A percentile compares a stretch with the other conserved stretches of the same genome.
Conservation (phyloP, 1,140 invertebrate genomes). For the Probaryconus sp. region DNA sequence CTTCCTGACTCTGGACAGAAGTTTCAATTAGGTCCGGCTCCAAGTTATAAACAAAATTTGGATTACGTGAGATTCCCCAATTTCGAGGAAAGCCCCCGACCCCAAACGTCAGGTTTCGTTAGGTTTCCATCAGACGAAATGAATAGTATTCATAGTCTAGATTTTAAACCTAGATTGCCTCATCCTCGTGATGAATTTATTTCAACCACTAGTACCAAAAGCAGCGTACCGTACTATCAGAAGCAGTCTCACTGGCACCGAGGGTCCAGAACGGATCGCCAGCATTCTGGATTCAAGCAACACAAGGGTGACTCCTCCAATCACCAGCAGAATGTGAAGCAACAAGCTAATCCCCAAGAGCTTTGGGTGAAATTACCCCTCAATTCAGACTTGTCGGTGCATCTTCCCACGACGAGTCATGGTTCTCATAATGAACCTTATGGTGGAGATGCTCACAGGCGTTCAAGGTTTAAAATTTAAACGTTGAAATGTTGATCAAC, state of each 20-base stretch:
- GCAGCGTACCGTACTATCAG: constrained; percentile 60
- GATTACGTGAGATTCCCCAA: constrained; percentile 65
- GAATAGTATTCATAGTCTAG: constrained; percentile 71
- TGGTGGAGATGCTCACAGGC: constrained; percentile 29
- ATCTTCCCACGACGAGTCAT: constrained; percentile 57
- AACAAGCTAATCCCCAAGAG: constrained; percentile 60
- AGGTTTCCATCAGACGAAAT: constrained; percentile 71
- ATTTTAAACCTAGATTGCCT: constrained; percentile 62
- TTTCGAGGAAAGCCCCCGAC: constrained; percentile 34
- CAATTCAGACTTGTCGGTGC: constrained; percentile 62
- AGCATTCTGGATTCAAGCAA: constrained; percentile 41
- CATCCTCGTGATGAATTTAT: constrained; percentile 38
- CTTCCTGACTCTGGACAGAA: constrained; percentile 22
- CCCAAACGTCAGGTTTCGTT: constrained; percentile 54
- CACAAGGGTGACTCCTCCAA: constrained; percentile 36
- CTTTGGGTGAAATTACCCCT: constrained; percentile 71
- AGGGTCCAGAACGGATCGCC: constrained; percentile 34
- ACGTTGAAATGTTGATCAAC: background rate
- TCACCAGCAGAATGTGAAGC: constrained; percentile 43
- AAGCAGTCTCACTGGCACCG: constrained; percentile 63
- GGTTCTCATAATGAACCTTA: constrained; percentile 51
- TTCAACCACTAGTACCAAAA: constrained; percentile 61
- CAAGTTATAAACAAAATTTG: constrained; percentile 23
- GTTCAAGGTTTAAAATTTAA: constrained; percentile 42
- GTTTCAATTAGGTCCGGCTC: constrained; percentile 10